Percentiles rank a stretch among this genome's conserved stretches.
Evolutionary conservation across 2,888 invertebrate species (phyloP).

Genomic region (Tuta absoluta): DNA sequence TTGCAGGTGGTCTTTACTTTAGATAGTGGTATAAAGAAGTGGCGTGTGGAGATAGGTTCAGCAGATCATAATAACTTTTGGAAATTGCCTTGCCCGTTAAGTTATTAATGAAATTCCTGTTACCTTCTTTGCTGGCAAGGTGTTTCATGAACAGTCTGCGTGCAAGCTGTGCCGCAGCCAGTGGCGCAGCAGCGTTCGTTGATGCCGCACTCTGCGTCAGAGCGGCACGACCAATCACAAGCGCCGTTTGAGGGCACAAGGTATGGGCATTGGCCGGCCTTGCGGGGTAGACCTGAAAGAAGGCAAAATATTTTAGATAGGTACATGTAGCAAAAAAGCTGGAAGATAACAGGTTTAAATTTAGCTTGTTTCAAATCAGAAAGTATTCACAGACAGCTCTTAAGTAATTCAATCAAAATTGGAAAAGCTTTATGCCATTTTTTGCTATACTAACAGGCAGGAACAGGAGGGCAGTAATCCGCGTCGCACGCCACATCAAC

Average conservation of each 20-base stretch:
- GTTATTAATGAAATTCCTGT: no score
- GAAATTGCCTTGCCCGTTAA: no score
- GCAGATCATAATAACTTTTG: no score
- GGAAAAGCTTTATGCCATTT: not conserved
- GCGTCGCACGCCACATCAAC: slow-evolving; percentile 93
- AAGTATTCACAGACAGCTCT: not conserved
- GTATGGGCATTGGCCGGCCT: slow-evolving; percentile 91
- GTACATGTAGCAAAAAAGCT: no score
- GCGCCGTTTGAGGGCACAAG: slow-evolving; percentile 85
- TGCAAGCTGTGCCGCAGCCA: slow-evolving; percentile 92
- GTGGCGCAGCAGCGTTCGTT: slow-evolving; percentile 90
- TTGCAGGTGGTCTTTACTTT: no score
- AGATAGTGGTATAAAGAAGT: no score
- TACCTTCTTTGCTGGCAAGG: slow-evolving; percentile 86
- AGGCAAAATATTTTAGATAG: not conserved
- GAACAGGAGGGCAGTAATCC: slow-evolving; percentile 92
- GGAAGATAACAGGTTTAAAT: not conserved
- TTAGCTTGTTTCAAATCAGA: no score
- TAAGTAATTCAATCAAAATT: not conserved
- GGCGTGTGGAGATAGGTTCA: no score
- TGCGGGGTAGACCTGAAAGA: slow-evolving; percentile 82
- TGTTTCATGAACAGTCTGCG: slow-evolving; percentile 86
- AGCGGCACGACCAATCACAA: slow-evolving; percentile 89
- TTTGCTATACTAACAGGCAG: slow-evolving; percentile 83
- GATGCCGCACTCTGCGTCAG: slow-evolving; percentile 87